These are phyloP conservation scores for Sinocyclocheilus maitianheensis DNA, from an alignment of 2,113 vertebrate species.

Conservation along the genomic window DNA sequence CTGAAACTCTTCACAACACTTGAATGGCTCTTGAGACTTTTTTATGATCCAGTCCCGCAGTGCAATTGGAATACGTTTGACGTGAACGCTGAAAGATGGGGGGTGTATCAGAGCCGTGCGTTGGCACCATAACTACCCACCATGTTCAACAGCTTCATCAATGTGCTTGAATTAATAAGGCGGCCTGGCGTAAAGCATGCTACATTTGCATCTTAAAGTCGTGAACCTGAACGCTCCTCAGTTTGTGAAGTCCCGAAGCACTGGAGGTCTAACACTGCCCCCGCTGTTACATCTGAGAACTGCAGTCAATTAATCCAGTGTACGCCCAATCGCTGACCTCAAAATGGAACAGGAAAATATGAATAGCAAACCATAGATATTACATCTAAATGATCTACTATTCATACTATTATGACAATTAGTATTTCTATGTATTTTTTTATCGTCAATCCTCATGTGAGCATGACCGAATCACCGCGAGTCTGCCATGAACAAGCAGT, in stretches of 20 bases:
- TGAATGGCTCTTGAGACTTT: constrained; percentile 55
- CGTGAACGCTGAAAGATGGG: constrained; percentile 34
- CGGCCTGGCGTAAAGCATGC: constrained; percentile 36
- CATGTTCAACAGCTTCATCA: constrained; percentile 7
- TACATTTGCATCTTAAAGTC: constrained; percentile 32
- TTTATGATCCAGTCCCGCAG: constrained; percentile 38
- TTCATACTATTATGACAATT: constrained; percentile 60
- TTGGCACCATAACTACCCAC: constrained; percentile 43
- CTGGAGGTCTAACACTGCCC: constrained; percentile 44
- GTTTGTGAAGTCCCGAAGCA: not conserved
- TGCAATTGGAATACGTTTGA: constrained; percentile 45
- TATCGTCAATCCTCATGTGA: constrained; percentile 61
- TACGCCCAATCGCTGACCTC: constrained; percentile 6
- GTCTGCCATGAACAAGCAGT: constrained; percentile 51
- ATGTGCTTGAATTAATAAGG: not conserved
- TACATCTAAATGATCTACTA: constrained; percentile 51
- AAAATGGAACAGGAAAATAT: constrained; percentile 8
- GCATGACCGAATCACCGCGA: constrained; percentile 47
- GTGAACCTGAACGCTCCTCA: not conserved
- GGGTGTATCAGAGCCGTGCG: constrained; percentile 39
- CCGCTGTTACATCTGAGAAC: not conserved
- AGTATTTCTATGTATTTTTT: constrained; percentile 62
- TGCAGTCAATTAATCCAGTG: not conserved
- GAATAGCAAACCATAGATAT: not conserved
- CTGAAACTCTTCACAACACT: constrained; percentile 49